These are phyloP conservation scores for Drepana falcataria DNA, from an alignment of 2,888 invertebrate genomes.

Conservation along the genomic window DNA sequence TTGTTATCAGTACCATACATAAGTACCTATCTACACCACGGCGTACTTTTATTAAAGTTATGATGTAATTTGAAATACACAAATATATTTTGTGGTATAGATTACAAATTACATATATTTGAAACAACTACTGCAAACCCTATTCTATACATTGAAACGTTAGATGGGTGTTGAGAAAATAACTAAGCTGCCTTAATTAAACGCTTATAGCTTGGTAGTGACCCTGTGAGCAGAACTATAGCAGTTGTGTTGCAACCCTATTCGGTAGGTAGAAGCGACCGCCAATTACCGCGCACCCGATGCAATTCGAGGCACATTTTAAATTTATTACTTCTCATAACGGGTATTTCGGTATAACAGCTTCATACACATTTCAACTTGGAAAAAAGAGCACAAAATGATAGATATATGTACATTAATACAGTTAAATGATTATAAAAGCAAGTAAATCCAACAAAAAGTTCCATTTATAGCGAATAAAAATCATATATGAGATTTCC, in stretches of 20 bases:
- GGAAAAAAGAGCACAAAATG: no score
- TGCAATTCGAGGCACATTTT: constrained; percentile 6
- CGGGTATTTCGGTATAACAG: constrained; percentile 1
- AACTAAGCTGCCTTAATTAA: neutral
- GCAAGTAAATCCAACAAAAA: constrained; percentile 1
- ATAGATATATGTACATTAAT: neutral
- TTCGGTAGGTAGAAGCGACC: constrained; percentile 2
- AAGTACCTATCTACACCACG: no score
- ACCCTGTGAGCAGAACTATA: neutral
- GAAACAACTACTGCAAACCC: no score
- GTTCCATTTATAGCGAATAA: constrained; percentile 3
- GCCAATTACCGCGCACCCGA: constrained; percentile 5
- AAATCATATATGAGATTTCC: constrained; percentile 10
- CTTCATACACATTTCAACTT: neutral
- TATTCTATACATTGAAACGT: no score
- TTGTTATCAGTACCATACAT: no score
- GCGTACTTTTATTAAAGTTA: no score
- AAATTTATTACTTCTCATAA: constrained; percentile 8
- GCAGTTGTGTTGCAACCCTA: neutral
- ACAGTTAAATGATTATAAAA: neutral
- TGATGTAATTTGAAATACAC: no score
- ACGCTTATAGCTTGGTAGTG: neutral
- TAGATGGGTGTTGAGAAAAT: neutral
- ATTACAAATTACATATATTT: no score
- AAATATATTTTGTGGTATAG: no score